Base-by-base conservation (phyloP, 2,888 invertebrate species). In the Cryptops parisi region DNA sequence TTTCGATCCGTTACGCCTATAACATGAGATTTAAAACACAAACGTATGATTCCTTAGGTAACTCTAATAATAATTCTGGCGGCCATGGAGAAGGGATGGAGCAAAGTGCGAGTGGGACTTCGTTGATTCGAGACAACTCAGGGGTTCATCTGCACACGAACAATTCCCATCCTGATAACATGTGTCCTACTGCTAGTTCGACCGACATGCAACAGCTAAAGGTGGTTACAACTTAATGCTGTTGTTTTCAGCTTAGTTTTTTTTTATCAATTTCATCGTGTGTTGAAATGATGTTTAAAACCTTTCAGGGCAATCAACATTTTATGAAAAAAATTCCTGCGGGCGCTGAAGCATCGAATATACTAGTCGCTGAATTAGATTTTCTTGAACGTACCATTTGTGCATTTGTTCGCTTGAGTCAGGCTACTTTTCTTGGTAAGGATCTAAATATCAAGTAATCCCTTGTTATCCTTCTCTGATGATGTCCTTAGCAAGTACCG, bases 271-370 rank as follows among this genome's bases (percentile, higher is more conserved):
- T 6, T 33, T 33, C 9, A 9, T 9, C 33, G 15, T 6, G 33
- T 6, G 33, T 33, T n/a, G n/a, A n/a, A n/a, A n/a, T n/a, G n/a
- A n/a, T n/a, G n/a, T n/a, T n/a, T n/a, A n/a, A n/a, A n/a, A n/a
- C n/a, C 54, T 60, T 63, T n/a, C 77, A 87, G 75, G 79, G 82
- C 58, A 94, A 94, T 67, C 81, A 83, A 53, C 78, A 91, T 61
- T 94, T 94, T 65, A 89, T 94, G 89, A 78, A 88, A 57, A 98
- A 98, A 74, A 89, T 98, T 67, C 97, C 97, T 15, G 80, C 80
- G 0, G 97, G 94, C 17, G 88, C 96, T 1, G 97, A 98, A 71
- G 93, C 96, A 1, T 90, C 93, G 56, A 97, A 97, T 67, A 96
- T 98, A 61, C 74, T 97, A 54, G 93, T 98, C 1, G 98, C 97